These are phyloP conservation scores for Lasius platythorax DNA, from an alignment of 2,888 invertebrate species.

Conservation along the genomic window DNA sequence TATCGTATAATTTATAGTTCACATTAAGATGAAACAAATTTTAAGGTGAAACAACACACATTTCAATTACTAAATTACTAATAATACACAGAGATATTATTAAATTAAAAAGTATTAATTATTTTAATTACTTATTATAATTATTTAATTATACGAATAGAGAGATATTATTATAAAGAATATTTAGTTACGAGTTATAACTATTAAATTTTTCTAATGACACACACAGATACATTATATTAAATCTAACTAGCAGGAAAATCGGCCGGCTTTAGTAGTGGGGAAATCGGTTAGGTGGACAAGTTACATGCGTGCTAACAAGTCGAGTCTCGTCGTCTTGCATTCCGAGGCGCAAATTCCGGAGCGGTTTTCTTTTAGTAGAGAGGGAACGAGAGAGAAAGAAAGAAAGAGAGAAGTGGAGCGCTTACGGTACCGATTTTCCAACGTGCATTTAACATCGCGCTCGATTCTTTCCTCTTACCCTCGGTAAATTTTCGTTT, in stretches of 20 bases:
- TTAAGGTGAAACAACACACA: not conserved
- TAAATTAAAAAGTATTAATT: slow-evolving; percentile 11
- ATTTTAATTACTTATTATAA: slow-evolving; percentile 24
- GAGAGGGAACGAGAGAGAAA: not conserved
- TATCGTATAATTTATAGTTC: not conserved
- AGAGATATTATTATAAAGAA: not conserved
- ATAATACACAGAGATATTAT: slow-evolving; percentile 25
- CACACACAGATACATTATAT: not conserved
- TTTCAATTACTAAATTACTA: slow-evolving; percentile 29
- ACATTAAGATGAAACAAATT: slow-evolving; percentile 10
- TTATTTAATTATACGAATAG: slow-evolving; percentile 6
- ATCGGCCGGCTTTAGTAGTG: not conserved
- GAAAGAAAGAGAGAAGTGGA: slow-evolving; percentile 78
- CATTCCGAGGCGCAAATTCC: slow-evolving; percentile 82
- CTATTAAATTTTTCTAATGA: slow-evolving; percentile 10
- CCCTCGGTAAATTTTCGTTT: slow-evolving; percentile 36
- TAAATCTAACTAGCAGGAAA: not conserved
- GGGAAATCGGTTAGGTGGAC: slow-evolving; percentile 56
- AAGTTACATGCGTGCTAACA: slow-evolving; percentile 64
- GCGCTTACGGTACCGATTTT: slow-evolving; percentile 84
- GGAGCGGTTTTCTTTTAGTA: slow-evolving; percentile 82
- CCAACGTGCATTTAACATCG: slow-evolving; percentile 73
- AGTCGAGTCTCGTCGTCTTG: slow-evolving; percentile 73
- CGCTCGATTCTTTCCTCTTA: slow-evolving; percentile 50
- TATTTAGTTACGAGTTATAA: slow-evolving; percentile 27